These are phyloP conservation scores for Grapholita molesta DNA, from an alignment of 1,140 invertebrate species.

Conservation along the genomic window DNA sequence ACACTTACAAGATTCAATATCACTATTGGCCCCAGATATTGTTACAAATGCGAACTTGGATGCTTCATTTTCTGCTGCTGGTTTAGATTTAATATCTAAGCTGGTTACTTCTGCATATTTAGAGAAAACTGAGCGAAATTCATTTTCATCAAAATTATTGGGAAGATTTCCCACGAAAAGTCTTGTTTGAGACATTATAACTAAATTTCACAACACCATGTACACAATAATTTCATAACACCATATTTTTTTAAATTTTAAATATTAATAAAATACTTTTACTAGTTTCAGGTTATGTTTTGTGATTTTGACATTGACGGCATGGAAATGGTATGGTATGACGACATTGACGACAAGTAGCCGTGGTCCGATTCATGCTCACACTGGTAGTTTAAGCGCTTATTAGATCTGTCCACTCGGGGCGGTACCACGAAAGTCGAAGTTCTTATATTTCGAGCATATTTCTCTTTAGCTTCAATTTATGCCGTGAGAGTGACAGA, in stretches of 20 bases:
- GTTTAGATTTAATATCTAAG: conserved; percentile 60
- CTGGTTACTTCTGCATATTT: conserved; percentile 54
- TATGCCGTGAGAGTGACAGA: no score
- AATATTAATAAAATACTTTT: neutral
- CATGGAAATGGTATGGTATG: no score
- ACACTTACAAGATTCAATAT: conserved; percentile 64
- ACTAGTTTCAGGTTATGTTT: neutral
- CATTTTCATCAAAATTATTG: conserved; percentile 39
- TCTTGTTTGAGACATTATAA: conserved; percentile 41
- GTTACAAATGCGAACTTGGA: conserved; percentile 65
- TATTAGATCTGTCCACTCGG: no score
- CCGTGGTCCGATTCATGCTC: no score
- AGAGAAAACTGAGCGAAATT: conserved; percentile 48
- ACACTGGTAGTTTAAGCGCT: no score
- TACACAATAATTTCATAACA: neutral
- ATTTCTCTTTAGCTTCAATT: no score
- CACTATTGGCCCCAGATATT: conserved; percentile 45
- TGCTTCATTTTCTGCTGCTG: conserved; percentile 39
- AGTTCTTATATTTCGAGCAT: no score
- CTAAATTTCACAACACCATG: neutral
- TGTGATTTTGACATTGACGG: neutral
- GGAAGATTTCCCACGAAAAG: conserved; percentile 67
- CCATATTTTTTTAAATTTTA: neutral
- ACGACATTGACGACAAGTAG: no score
- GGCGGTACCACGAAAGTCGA: no score